These are phyloP conservation scores for Acromyrmex echinatior DNA, from an alignment of 1,140 invertebrate genomes.

Conservation along the genomic window DNA sequence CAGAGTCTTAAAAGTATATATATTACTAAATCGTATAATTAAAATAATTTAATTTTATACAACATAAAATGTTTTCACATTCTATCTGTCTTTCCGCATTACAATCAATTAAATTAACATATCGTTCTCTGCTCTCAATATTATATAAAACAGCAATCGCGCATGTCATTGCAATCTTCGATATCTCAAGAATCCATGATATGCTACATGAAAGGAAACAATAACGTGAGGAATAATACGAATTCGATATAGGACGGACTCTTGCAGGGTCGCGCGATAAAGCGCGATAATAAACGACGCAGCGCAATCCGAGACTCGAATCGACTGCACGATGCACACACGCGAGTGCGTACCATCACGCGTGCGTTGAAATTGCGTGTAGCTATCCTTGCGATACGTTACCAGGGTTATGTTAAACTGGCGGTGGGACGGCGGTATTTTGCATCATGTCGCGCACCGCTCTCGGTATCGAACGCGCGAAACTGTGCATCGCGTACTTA, in stretches of 20 bases:
- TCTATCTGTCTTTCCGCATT: not conserved
- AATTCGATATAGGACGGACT: conserved; percentile 20
- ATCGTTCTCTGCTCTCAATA: too few relatives aligned
- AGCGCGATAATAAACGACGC: conserved; percentile 72
- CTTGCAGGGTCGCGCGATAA: conserved; percentile 60
- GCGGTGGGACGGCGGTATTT: conserved; percentile 13
- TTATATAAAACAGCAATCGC: not conserved
- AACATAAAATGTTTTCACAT: not conserved
- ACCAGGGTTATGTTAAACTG: conserved; percentile 45
- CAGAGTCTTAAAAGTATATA: too few relatives aligned
- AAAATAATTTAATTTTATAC: not conserved
- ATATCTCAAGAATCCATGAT: conserved; percentile 20
- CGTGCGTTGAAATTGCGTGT: conserved; percentile 74
- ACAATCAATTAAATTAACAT: not conserved
- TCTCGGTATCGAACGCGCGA: conserved; percentile 49
- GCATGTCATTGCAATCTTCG: not conserved
- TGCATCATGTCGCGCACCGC: conserved; percentile 16
- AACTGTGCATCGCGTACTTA: conserved; percentile 30
- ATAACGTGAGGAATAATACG: conserved; percentile 26
- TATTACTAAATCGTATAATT: not conserved
- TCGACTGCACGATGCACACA: conserved; percentile 50
- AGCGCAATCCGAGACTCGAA: conserved; percentile 68
- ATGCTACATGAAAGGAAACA: conserved; percentile 18
- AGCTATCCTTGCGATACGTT: conserved; percentile 62
- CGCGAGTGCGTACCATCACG: conserved; percentile 77